Percentiles rank a stretch among this genome's conserved stretches.
Evolutionary conservation across 2,113 vertebrate genomes (phyloP).

Genomic region (Erythrolamprus reginae): DNA sequence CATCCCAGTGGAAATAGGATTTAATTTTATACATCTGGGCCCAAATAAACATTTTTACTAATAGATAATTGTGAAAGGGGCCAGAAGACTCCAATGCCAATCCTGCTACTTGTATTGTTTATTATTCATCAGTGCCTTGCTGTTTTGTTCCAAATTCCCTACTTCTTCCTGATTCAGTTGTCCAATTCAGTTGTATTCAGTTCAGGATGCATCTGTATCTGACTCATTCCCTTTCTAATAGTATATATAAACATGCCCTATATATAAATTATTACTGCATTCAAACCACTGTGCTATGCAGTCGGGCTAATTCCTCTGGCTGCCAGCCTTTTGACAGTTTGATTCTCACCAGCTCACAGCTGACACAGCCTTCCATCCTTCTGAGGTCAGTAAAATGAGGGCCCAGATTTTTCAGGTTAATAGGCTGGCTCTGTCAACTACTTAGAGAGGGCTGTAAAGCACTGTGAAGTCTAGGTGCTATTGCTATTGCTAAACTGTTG

Average conservation of each 20-base stretch:
- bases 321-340: too few relatives aligned
- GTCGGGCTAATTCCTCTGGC: too few relatives aligned
- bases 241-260: not conserved
- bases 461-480: too few relatives aligned
- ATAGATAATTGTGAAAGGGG: not conserved
- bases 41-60: constrained; percentile 7
- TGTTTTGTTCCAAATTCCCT: not conserved
- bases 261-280: too few relatives aligned
- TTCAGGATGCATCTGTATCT: not conserved
- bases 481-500: not conserved
- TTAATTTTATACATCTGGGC: constrained; percentile 1
- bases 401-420: too few relatives aligned
- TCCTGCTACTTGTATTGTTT: not conserved
- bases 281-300: too few relatives aligned
- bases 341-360: too few relatives aligned
- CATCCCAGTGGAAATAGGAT: not conserved
- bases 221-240: not conserved
- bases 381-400: too few relatives aligned
- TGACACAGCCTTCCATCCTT: too few relatives aligned
- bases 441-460: too few relatives aligned
- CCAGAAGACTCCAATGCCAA: not conserved
- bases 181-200: not conserved
- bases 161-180: not conserved
- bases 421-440: too few relatives aligned
- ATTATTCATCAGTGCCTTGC: not conserved